A percentile compares a stretch with the other conserved stretches of the same genome.
These are phyloP conservation scores for Anguilla anguilla DNA, from an alignment of 2,797 vertebrate species.

Conservation along the genomic window DNA sequence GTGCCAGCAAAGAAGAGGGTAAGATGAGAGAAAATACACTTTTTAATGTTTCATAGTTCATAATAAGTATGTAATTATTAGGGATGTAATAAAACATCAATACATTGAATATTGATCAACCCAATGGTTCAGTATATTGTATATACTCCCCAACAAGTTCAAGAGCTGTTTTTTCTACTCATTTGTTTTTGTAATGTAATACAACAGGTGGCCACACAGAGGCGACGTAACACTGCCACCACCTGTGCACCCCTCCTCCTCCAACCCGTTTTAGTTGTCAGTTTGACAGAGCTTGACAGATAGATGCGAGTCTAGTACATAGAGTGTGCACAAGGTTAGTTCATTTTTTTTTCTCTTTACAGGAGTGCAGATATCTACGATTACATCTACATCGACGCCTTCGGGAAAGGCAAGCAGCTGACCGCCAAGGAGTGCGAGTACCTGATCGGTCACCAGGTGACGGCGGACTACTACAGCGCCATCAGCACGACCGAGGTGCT, in stretches of 20 bases:
- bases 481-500: conserved; percentile 91
- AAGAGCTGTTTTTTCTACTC: background rate
- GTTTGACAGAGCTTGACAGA: no score
- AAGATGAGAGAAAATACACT: conserved; percentile 24
- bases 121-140: no score
- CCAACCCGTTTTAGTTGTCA: no score
- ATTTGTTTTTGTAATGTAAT: background rate
- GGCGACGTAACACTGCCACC: background rate
- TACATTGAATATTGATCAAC: no score
- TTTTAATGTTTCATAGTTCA: background rate
- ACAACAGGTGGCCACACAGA: background rate
- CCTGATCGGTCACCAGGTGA: conserved; percentile 93
- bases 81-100: background rate
- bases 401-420: conserved; percentile 92
- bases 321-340: background rate
- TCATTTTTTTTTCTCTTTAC: conserved; percentile 16
- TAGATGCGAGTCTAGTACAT: background rate
- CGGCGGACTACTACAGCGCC: conserved; percentile 90
- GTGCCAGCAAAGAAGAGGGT: conserved; percentile 89
- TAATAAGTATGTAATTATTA: background rate
- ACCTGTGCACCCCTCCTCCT: background rate
- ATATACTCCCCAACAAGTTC: no score
- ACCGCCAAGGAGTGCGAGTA: conserved; percentile 94
- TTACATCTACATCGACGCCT: conserved; percentile 93
- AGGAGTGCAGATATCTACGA: conserved; percentile 91